Base-by-base conservation (phyloP, 2,888 invertebrate genomes). In the Mythimna vitellina region DNA sequence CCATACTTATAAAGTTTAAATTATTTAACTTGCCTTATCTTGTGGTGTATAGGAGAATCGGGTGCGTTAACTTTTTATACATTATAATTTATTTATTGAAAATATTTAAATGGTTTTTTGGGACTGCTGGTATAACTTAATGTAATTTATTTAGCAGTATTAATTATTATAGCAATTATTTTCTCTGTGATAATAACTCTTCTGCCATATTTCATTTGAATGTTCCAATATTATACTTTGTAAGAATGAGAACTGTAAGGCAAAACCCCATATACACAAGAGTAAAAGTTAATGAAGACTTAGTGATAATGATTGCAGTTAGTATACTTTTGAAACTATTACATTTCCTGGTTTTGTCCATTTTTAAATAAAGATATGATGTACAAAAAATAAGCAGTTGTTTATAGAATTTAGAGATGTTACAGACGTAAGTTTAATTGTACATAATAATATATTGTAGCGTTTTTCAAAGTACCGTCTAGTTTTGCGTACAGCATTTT, bases 151-250 rank as follows among this genome's bases (percentile, higher is more conserved):
- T 83, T 79, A 86, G 87, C 88, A 89, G 90, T 90, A 90, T 90
- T 91, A 88, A 85, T 83, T 84, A 70, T 69, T 74, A 71, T 79
- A 82, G 80, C 69, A 82, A 84, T 78, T 80, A 71, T 86, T 82
- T 82, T 84, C 82, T 89, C 93, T 93, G 93, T 93, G 93, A 93
- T 93, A 92, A 89, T 88, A 88, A 87, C 84, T 81, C 88, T 87
- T 90, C 86, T 89, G 90, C 92, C 91, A 90, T 89, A 87, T 78
- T 81, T 86, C 69, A 67, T 69, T 77, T 82, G 70, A 70, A 79
- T 62, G 65, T 72, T 82, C 57, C 64, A 69, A 61, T 69, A 75
- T 64, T 69, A 38, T 73, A 74, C 49, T 56, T 63, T 68, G 38
- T 73, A 76, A 66, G 71, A 65, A 65, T 64, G 25, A 70, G 72